A percentile compares a stretch with the other conserved stretches of the same genome.
Evolutionary conservation across 1,140 invertebrate genomes (phyloP).

Genomic region (Sweltsa coloradensis): DNA sequence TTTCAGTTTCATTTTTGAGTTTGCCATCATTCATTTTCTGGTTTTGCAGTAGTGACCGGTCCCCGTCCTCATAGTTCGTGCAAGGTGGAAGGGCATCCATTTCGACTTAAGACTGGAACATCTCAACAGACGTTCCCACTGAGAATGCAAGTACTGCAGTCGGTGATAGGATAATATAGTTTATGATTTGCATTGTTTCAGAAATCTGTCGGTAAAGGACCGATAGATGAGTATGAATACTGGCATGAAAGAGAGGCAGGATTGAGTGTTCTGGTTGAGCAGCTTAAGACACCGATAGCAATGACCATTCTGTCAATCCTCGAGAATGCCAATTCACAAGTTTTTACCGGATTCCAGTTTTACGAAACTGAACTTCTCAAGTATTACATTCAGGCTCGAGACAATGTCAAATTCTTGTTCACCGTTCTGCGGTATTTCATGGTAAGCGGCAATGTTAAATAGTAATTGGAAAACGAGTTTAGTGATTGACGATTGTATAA

Average conservation of each 20-base stretch:
- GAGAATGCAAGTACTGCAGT: background rate
- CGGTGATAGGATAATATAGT: background rate
- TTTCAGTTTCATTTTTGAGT: background rate
- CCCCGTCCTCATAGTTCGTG: too few relatives aligned
- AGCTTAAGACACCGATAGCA: conserved; percentile 58
- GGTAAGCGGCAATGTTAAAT: too few relatives aligned
- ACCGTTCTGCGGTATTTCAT: conserved; percentile 70
- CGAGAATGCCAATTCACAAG: conserved; percentile 33
- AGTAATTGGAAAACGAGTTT: too few relatives aligned
- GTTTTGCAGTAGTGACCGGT: too few relatives aligned
- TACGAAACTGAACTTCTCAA: conserved; percentile 46
- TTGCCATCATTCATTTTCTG: background rate
- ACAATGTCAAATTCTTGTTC: conserved; percentile 72
- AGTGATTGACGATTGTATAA: background rate
- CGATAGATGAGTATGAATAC: conserved; percentile 67
- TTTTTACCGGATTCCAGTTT: conserved; percentile 35
- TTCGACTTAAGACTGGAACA: background rate
- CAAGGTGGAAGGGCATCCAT: background rate
- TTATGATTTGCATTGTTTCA: conserved; percentile 8
- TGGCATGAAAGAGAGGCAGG: conserved; percentile 68
- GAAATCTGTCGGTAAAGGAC: conserved; percentile 50
- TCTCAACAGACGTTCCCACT: background rate
- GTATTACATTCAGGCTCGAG: conserved; percentile 61
- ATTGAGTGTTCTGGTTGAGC: conserved; percentile 63
- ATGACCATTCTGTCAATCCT: conserved; percentile 45